These are phyloP conservation scores for Scomberomorus guttatus DNA, from an alignment of 2,797 vertebrate species.

Conservation along the genomic window DNA sequence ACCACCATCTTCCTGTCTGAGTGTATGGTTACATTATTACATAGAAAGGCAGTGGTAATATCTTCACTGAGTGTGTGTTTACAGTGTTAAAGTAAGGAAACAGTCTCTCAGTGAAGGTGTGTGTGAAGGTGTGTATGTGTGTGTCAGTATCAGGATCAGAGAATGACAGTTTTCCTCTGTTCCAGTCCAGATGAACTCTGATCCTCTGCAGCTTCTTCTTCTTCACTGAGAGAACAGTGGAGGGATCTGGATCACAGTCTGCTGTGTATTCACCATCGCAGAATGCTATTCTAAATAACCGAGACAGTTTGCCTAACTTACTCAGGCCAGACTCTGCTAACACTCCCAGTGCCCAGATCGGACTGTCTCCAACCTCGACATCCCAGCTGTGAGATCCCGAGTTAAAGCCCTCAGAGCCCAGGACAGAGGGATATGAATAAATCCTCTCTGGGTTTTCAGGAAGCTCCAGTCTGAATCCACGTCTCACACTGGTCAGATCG, in stretches of 20 bases:
- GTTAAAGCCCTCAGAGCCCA: slow-evolving; percentile 43
- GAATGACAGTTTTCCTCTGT: slow-evolving; percentile 19
- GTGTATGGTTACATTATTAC: background rate
- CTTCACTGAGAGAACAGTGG: background rate
- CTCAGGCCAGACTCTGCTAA: background rate
- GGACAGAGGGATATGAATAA: background rate
- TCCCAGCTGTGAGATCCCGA: slow-evolving; percentile 51
- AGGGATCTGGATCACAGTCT: accelerated
- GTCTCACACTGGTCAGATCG: slow-evolving; percentile 1
- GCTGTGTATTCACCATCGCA: slow-evolving; percentile 15
- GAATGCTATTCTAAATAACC: slow-evolving; percentile 23
- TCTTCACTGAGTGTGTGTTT: background rate
- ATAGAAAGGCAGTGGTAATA: background rate
- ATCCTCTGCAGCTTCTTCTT: slow-evolving; percentile 14
- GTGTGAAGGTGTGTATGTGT: slow-evolving; percentile 37
- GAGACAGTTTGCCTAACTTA: background rate
- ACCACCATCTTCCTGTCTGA: background rate
- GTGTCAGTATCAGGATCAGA: slow-evolving; percentile 7
- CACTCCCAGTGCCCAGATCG: slow-evolving; percentile 33
- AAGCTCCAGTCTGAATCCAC: background rate
- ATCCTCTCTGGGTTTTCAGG: slow-evolving; percentile 47
- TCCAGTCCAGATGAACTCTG: slow-evolving; percentile 32
- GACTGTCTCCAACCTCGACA: background rate
- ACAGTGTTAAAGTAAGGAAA: slow-evolving; percentile 28
- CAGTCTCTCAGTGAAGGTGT: slow-evolving; percentile 22